These are phyloP conservation scores for Mus spretus DNA, from an alignment of 2,797 vertebrate genomes.

Conservation along the genomic window DNA sequence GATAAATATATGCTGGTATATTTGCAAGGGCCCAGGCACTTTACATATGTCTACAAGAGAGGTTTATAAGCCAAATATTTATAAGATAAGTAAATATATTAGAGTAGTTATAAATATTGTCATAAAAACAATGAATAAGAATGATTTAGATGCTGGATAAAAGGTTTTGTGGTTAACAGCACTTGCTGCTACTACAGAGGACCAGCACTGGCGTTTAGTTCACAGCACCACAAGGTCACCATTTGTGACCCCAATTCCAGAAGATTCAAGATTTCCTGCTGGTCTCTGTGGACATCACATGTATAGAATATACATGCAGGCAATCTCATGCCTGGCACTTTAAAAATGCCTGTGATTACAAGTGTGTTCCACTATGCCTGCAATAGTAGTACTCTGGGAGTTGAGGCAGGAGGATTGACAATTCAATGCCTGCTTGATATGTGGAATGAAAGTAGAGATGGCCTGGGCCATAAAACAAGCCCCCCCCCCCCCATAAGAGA, in stretches of 20 bases:
- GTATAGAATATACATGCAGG: not conserved
- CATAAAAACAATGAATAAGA: slow-evolving; percentile 8
- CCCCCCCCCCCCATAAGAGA: not conserved
- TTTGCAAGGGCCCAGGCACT: not conserved
- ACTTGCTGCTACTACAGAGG: not conserved
- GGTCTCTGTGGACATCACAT: not conserved
- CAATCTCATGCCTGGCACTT: not conserved
- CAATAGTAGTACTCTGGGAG: not conserved
- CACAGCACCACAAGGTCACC: not conserved
- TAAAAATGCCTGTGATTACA: not conserved
- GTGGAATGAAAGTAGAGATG: not conserved
- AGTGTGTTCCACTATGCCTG: not conserved
- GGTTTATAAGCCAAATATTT: not conserved
- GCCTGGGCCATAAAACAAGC: not conserved
- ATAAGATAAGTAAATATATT: not conserved
- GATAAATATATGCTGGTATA: not conserved
- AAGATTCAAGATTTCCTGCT: not conserved
- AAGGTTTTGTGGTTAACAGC: not conserved
- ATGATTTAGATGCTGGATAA: not conserved
- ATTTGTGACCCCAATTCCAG: not conserved
- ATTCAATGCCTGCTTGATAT: not conserved
- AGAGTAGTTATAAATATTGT: slow-evolving; percentile 38
- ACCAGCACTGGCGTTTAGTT: not conserved
- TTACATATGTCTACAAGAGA: not conserved
- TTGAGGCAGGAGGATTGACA: not conserved